phyloP scores from a whole-genome alignment of 2,888 invertebrate species.

The Volucella inflata region DNA sequence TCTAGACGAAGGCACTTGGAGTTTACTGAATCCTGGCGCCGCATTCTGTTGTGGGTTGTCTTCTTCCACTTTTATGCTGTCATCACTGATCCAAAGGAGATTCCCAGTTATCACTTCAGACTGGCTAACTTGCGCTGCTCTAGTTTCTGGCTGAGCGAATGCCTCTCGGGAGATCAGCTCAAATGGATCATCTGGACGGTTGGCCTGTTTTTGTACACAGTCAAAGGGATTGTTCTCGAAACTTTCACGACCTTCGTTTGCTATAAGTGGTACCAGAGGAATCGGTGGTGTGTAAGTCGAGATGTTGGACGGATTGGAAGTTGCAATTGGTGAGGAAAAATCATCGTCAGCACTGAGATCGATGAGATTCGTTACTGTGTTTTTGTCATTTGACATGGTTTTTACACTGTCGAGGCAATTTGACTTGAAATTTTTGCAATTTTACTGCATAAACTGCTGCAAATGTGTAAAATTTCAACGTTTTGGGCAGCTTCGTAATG shows the following conservation, averaged over 20 bases:
- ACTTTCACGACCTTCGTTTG: conserved; percentile 67
- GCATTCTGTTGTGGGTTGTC: not conserved
- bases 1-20: conserved; percentile 51
- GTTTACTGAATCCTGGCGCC: conserved; percentile 36
- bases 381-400: conserved; percentile 58
- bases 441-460: not conserved
- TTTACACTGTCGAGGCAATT: not conserved
- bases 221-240: conserved; percentile 79
- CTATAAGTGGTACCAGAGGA: conserved; percentile 46
- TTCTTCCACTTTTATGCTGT: conserved; percentile 54
- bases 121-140: conserved; percentile 13
- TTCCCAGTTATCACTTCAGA: conserved; percentile 57
- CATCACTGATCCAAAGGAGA: conserved; percentile 64
- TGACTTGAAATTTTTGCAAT: not conserved
- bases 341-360: conserved; percentile 77
- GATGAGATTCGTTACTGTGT: conserved; percentile 76
- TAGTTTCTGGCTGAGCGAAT: conserved; percentile 51
- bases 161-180: conserved; percentile 77
- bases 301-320: conserved; percentile 34
- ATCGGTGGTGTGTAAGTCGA: conserved; percentile 27
- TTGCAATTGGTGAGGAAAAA: conserved; percentile 21
- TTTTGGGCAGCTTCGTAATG: not conserved
- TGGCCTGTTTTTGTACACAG: conserved; percentile 76
- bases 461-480: not conserved
- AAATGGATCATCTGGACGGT: conserved; percentile 78